A percentile compares a stretch with the other conserved stretches of the same genome.
Conservation (phyloP, 1,140 invertebrate species). For the Doryteuthis pealeii region DNA sequence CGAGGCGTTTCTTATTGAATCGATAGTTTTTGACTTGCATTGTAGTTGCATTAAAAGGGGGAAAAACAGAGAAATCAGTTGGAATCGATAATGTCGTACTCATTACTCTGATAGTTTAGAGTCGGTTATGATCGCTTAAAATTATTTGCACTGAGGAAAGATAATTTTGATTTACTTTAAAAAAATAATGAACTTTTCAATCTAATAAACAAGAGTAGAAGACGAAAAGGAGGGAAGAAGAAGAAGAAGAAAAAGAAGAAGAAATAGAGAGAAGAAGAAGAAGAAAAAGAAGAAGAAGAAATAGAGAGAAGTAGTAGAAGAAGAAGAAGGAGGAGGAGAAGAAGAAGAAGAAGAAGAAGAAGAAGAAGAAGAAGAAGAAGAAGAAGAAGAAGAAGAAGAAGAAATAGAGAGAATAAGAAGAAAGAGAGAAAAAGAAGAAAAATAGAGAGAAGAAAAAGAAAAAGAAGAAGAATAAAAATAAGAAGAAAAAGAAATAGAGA, state of each 20-base stretch:
- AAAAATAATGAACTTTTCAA: no score
- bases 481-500: no score
- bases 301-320: constrained; percentile 2
- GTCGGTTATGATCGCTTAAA: no score
- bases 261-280: not conserved
- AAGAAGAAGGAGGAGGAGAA: constrained; percentile 24
- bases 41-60: no score
- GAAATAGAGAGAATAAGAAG: not conserved
- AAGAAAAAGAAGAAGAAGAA: not conserved
- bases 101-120: no score
- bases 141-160: no score
- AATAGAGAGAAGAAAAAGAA: not conserved
- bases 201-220: constrained; percentile 20
- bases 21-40: no score
- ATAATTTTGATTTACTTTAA: no score
- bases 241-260: not conserved
- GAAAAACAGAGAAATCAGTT: no score
- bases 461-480: not conserved
- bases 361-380: not conserved
- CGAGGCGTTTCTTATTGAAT: no score
- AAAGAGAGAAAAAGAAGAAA: not conserved
- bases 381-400: not conserved
- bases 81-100: no score
- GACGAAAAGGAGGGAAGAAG: constrained; percentile 17
- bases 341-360: constrained; percentile 23